Evolutionary conservation across 2,113 vertebrate genomes (phyloP).

Genomic region (Saguinus imperator): DNA sequence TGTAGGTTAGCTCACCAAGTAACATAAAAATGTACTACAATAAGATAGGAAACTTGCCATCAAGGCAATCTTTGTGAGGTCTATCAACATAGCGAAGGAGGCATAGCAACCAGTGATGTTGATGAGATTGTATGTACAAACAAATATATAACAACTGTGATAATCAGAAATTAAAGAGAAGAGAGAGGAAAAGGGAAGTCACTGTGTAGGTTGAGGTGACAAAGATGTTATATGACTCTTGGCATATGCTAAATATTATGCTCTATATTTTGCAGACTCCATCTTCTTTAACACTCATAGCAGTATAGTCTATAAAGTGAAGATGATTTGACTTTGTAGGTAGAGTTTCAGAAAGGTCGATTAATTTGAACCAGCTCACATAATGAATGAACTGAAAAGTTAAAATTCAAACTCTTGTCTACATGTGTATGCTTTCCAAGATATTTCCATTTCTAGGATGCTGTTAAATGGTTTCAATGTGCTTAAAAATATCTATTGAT

Average conservation of each 20-base stretch:
- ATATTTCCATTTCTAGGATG: neutral
- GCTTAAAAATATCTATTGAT: neutral
- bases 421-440: neutral
- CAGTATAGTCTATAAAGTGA: neutral
- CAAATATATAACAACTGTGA: no score
- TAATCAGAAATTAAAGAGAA: neutral
- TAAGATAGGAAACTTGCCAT: neutral
- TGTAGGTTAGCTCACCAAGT: neutral
- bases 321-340: neutral
- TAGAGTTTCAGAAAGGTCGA: neutral
- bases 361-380: neutral
- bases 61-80: neutral
- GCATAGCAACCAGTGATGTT: neutral
- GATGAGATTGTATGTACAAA: neutral
- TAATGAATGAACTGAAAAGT: neutral
- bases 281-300: neutral
- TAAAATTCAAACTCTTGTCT: neutral
- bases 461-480: neutral
- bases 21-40: neutral
- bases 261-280: neutral
- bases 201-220: neutral
- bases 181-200: neutral
- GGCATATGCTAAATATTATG: neutral
- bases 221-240: neutral
- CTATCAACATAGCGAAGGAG: neutral